Base-by-base conservation (phyloP, 2,113 vertebrate genomes). In the Columba livia region DNA sequence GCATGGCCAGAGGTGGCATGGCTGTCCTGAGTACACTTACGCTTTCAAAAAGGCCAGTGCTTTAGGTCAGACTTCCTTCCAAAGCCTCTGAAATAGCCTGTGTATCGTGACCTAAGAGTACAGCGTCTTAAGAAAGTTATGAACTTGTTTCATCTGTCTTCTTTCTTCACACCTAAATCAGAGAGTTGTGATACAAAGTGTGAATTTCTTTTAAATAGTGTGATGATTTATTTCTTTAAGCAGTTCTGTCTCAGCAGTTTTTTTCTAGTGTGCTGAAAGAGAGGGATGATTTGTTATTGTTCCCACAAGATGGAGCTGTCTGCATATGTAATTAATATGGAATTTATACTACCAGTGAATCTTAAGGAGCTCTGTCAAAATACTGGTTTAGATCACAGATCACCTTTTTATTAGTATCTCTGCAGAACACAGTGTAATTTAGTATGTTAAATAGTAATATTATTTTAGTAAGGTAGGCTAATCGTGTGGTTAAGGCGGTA, bases 281-380 rank as follows among this genome's bases (percentile, higher is more conserved):
- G 10, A 85, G 16, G 4, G 3, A 54, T 73, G 40, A 40, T 89
- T 89, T 89, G 24, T 78, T 53, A 14, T 6, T 91, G 42, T 70
- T 89, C 48, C 97, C 97, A 97, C 97, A 96, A 96, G 97, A 85
- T 97, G 97, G 97, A 91, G 93, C 96, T 96, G 47, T 96, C 84
- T 74, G 48, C 90, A 2, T 66, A 15, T 5, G 21, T 66, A 92
- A 75, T 82, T 81, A 81, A 31, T 48, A 10, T 12, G 14, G 65
- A 34, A 58, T 85, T 56, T 64, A 2, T 75, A 31, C 23, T 34
- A 1, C 11, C 31, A 10, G 13, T 34, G 31, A 29, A 40, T 65
- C 32, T 69, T 54, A 21, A 62, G 32, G 32, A 42, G 2, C 21
- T n/a, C 67, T 58, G 7, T 86, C 32, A 75, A 81, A 91, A 74